Evolutionary conservation across 2,888 invertebrate genomes (phyloP).

Genomic region (Leptopilina myrica): DNA sequence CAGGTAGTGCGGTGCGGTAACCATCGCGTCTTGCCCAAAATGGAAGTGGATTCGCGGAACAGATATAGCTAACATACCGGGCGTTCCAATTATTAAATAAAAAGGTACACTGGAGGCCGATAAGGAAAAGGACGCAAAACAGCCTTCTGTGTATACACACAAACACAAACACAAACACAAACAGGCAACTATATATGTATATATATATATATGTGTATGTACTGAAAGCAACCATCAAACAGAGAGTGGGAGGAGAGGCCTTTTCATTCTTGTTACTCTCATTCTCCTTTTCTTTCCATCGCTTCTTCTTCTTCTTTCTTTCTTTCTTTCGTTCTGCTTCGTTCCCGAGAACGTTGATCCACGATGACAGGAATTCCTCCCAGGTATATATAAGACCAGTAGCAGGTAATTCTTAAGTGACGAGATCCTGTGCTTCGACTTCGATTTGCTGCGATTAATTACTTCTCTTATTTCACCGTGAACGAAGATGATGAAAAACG

Average conservation of each 20-base stretch:
- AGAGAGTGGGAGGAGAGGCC: conserved; percentile 54
- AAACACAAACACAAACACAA: no score
- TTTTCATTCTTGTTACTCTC: conserved; percentile 47
- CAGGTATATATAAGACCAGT: conserved; percentile 58
- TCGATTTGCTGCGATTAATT: conserved; percentile 64
- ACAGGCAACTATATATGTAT: no score
- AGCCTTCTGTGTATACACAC: conserved; percentile 33
- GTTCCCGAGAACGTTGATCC: conserved; percentile 67
- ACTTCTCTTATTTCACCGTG: conserved; percentile 59
- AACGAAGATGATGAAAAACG: conserved; percentile 37
- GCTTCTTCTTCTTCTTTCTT: neutral
- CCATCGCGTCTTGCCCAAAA: conserved; percentile 61
- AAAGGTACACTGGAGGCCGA: conserved; percentile 60
- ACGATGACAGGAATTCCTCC: conserved; percentile 69
- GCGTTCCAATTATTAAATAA: conserved; percentile 70
- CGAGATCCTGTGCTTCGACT: conserved; percentile 45
- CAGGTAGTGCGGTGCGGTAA: conserved; percentile 48
- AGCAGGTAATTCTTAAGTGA: conserved; percentile 54
- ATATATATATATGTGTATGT: neutral
- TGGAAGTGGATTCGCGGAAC: conserved; percentile 68
- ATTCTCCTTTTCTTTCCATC: conserved; percentile 40
- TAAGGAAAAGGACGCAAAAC: conserved; percentile 63
- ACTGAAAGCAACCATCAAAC: conserved; percentile 39
- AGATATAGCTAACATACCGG: conserved; percentile 65
- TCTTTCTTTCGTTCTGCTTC: conserved; percentile 46